Base-by-base conservation (phyloP, 2,113 vertebrate genomes). In the Tachysurus fulvidraco region DNA sequence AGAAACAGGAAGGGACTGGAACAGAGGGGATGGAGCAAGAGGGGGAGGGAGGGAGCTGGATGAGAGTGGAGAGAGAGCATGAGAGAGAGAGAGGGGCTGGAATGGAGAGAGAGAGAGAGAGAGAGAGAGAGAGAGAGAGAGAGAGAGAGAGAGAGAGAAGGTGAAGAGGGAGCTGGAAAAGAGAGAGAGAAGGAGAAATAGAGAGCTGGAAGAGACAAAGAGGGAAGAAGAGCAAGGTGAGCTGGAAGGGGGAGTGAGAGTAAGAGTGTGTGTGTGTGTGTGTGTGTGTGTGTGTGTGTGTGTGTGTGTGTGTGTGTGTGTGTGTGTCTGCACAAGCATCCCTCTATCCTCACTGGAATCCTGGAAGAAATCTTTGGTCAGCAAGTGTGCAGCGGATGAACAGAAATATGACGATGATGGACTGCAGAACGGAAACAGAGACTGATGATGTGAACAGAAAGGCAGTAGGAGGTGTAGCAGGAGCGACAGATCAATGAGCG, bases 331-430 rank as follows among this genome's bases (percentile, higher is more conserved):
- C 14, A 30, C 13, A 28, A 36, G 14, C n/a, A 30, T 55, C 52
- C 25, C n/a, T 19, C 16, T 62, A 7, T 81, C 57, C 41, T 82
- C 36, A 62, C 12, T 62, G 79, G 54, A 62, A 81, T 81, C 36
- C 30, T 62, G 57, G 36, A 64, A 82, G 2, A 65, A 64, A 65
- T 46, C 80, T 82, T 62, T 65, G 80, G 80, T 82, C 80, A 82
- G 80, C 60, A 65, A 50, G 23, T 65, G 25, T 44, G 41, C 7
- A 12, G 30, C 4, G 41, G 60, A 50, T 16, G 59, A 36, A 82
- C 59, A 82, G 80, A 81, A 81, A 82, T 82, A 64, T 65, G 57
- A 11, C 64, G 80, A 82, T 82, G 80, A 82, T 82, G 60, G 80
- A 65, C 80, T 82, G 80, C 59, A 64, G 23, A 44, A 81, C 46